Percentiles rank a stretch among this genome's conserved stretches.
Evolutionary conservation across 2,113 vertebrate genomes (phyloP).

Genomic region (Lutjanus erythropterus): DNA sequence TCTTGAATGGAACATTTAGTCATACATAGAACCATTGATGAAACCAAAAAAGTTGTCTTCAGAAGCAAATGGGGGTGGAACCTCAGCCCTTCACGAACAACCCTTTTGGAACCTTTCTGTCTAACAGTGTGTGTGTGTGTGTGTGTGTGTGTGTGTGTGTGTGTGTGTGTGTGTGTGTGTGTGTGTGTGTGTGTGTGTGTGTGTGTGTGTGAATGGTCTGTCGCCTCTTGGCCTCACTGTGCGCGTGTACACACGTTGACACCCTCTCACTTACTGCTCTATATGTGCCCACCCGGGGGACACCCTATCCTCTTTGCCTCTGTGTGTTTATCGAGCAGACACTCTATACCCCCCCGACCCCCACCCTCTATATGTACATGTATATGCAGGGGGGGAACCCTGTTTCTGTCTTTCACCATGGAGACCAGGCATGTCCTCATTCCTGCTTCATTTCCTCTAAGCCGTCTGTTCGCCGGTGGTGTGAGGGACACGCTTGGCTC

Average conservation of each 20-base stretch:
- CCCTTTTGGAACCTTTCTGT: too few relatives aligned
- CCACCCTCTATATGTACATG: constrained; percentile 48
- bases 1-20: too few relatives aligned
- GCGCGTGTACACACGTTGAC: constrained; percentile 72
- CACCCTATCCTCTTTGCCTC: constrained; percentile 53
- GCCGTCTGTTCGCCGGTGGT: constrained; percentile 41
- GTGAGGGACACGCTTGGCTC: constrained; percentile 58
- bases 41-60: too few relatives aligned
- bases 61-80: too few relatives aligned
- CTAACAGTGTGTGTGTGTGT: too few relatives aligned
- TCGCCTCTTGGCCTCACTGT: constrained; percentile 47
- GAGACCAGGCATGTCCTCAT: constrained; percentile 64
- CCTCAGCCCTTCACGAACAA: too few relatives aligned
- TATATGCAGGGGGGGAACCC: constrained; percentile 55
- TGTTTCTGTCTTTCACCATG: constrained; percentile 68
- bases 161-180: constrained; percentile 26
- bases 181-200: not conserved
- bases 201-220: constrained; percentile 41
- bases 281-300: constrained; percentile 55
- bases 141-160: constrained; percentile 21
- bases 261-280: constrained; percentile 65
- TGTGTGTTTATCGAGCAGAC: constrained; percentile 51
- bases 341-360: constrained; percentile 36
- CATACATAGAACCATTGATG: too few relatives aligned
- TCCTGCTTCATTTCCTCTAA: constrained; percentile 46